Evolutionary conservation across 2,113 vertebrate genomes (phyloP).

Genomic region (Sus scrofa): T2T-Sscrofa CM000820.6:88520501-88521000

Average conservation of each 20-base stretch:
- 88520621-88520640: not conserved
- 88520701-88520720: not conserved
- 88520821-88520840: not conserved
- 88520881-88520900: not conserved
- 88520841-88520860: not conserved
- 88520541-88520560: not conserved
- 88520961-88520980: slow-evolving; percentile 59
- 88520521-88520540: not conserved
- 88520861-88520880: not conserved
- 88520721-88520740: not conserved
- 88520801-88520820: not conserved
- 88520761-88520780: not conserved
- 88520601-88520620: not conserved
- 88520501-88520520: not conserved
- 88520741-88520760: not conserved
- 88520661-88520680: not conserved
- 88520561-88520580: not conserved
- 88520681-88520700: not conserved
- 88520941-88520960: slow-evolving; percentile 52
- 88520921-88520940: not conserved
- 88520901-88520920: not conserved
- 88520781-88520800: not conserved
- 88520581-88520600: not conserved
- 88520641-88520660: not conserved
- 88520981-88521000: slow-evolving; percentile 60